Percentiles rank a stretch among this genome's conserved stretches.
Evolutionary conservation across 2,888 invertebrate genomes (phyloP).

Genomic region (Meloe dianella): DNA sequence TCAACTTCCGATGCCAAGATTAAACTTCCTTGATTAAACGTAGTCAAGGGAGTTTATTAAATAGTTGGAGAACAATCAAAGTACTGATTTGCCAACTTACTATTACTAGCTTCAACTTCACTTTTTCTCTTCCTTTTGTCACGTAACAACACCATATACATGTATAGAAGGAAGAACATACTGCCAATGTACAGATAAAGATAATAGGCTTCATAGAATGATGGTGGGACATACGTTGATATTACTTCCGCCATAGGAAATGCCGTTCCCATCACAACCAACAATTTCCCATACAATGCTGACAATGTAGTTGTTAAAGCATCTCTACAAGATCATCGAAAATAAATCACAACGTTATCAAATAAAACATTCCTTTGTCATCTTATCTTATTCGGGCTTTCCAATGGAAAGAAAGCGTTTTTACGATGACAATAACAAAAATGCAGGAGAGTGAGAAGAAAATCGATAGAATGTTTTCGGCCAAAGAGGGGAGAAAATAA

Average conservation of each 20-base stretch:
- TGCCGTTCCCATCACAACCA: conserved; percentile 94
- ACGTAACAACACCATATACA: conserved; percentile 74
- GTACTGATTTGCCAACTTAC: conserved; percentile 16
- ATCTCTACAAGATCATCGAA: conserved; percentile 67
- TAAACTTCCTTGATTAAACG: background rate
- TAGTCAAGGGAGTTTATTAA: too few species aligned
- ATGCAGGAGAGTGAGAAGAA: background rate
- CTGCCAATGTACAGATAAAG: conserved; percentile 73
- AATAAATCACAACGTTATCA: background rate
- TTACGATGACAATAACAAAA: background rate
- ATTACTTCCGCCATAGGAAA: conserved; percentile 97
- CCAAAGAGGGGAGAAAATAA: background rate
- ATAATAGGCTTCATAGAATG: conserved; percentile 83
- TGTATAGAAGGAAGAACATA: conserved; percentile 71
- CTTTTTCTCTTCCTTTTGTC: conserved; percentile 56
- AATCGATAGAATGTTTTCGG: conserved; percentile 2
- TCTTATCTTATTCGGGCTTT: background rate
- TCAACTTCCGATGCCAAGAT: conserved; percentile 5
- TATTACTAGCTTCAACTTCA: conserved; percentile 40
- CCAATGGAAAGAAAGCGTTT: background rate
- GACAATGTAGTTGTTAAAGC: conserved; percentile 89
- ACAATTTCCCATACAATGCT: conserved; percentile 89
- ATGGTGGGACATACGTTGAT: conserved; percentile 91
- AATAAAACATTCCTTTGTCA: background rate
- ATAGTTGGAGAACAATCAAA: background rate